Evolutionary conservation across 2,113 vertebrate genomes (phyloP), one percentile per base, ranked within the genome.

Genomic region (Rhinopomastus cyanomelas): DNA sequence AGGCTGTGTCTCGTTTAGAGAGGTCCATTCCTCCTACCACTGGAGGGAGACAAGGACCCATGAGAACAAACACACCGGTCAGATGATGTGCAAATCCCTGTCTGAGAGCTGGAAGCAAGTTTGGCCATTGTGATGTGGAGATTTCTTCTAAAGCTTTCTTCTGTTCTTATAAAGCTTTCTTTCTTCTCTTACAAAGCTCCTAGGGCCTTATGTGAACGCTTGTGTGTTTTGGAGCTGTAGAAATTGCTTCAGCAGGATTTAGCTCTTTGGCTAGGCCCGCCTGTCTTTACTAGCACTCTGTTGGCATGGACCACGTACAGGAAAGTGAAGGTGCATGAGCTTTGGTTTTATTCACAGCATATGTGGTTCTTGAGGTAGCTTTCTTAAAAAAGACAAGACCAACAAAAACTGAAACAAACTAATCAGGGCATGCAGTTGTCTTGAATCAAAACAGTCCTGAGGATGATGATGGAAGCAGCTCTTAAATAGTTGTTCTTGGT

Each of bases 1-100:
- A 81, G 15, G 12, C 6, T 56, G 11, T 8, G 5, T 32, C 36
- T 61, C 42, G 8, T 61, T 57, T 46, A 8, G 59, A 59, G 13
- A 85, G 80, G 51, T 72, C 75, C 81, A 66, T 81, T 75, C 26
- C 69, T 88, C 60, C 83, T 0, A 3, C 90, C 88, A 83, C 83
- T 94, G 85, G 90, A 84, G 92, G 95, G 83, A 90, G 93, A 81
- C 95, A 92, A 89, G 80, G 32, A 72, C 93, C 80, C 88, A 37
- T 0, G 12, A 93, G 93, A 94, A n/a, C 65, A 86, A 59, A 74
- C 34, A 15, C n/a, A 19, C 44, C 20, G 29, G 39, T 60, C 51
- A 75, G 26, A 17, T 72, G 39, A 79, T 48, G 20, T 29, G 32
- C 16, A 61, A 53, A 77, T 60, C 68, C 34, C 7, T 1, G 16